Base-by-base conservation (phyloP, 2,888 invertebrate genomes). In the Willowsia nigromaculata region DNA sequence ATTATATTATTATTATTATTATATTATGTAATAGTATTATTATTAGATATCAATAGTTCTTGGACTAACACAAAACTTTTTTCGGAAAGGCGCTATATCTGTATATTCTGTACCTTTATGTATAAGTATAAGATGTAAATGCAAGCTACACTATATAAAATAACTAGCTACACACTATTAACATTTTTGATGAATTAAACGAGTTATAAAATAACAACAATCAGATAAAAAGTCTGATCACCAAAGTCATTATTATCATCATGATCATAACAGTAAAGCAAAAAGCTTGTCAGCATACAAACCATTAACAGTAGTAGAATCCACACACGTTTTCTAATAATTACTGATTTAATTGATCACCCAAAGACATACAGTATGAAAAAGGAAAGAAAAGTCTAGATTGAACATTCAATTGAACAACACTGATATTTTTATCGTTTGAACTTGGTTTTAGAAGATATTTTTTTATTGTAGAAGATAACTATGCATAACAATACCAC, bases 381-480 rank as follows among this genome's bases (percentile, higher is more conserved):
- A 85, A 76, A 65, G 56, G 53, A 71, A 76, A 53, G 53, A 53
- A 76, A 80, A 13, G 18, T 80, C 65, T 68, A 86, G 37, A 25
- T 68, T 76, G 76, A 76, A 76, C 76, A 50, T 65, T 74, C 43
- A 82, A 82, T 87, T 53, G 81, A 87, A 82, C 82, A 74, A 71
- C 62, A 87, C 74, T 82, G 82, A 82, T 87, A 87, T 87, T 82
- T 43, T 82, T 62, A 82, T 43, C 25, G 59, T 87, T 87, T 87
- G 87, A 87, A 87, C 87, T 87, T 87, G 81, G 68, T 87, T 80
- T 71, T 47, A 78, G 80, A 62, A 68, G 78, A 80, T 87, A 76
- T 80, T 53, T 43, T 71, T 68, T 84, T 50, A 37, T 74, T 53
- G 37, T 85, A 43, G n/a, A n/a, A n/a, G n/a, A 47, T 40, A 13